These are phyloP conservation scores for Cheilosia grossa DNA, from an alignment of 2,888 invertebrate genomes.

Conservation along the genomic window DNA sequence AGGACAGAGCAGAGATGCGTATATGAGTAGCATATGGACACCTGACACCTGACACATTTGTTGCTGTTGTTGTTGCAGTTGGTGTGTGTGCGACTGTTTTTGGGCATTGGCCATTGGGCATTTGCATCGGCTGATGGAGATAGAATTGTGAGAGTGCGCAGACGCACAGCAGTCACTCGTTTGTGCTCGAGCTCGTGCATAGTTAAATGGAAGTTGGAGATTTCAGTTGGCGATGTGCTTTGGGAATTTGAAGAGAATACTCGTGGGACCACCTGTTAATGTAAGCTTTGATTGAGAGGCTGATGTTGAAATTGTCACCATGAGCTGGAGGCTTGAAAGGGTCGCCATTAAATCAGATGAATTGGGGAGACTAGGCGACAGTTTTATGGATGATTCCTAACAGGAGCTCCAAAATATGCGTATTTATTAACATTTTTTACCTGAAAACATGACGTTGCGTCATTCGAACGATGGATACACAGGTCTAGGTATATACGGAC, in stretches of 20 bases:
- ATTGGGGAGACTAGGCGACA: no score
- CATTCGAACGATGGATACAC: no score
- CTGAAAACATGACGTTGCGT: no score
- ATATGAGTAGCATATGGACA: slow-evolving; percentile 47
- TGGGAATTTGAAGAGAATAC: slow-evolving; percentile 47
- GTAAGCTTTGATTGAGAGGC: slow-evolving; percentile 10
- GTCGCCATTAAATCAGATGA: no score
- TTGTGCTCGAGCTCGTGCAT: background rate
- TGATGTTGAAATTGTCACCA: no score
- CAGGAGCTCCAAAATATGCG: no score
- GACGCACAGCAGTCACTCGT: background rate
- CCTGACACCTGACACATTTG: slow-evolving; percentile 71
- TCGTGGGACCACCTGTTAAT: slow-evolving; percentile 59
- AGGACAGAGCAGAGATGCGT: slow-evolving; percentile 42
- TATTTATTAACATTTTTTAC: no score
- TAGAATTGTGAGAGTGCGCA: slow-evolving; percentile 58
- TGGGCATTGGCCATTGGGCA: slow-evolving; percentile 48
- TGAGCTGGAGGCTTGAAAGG: no score
- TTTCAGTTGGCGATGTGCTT: slow-evolving; percentile 31
- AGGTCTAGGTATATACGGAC: no score
- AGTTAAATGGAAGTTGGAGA: slow-evolving; percentile 31
- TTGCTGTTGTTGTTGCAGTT: slow-evolving; percentile 11
- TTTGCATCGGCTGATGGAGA: slow-evolving; percentile 58
- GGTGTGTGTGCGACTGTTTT: slow-evolving; percentile 44
- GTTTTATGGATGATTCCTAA: no score